Conservation (phyloP, 2,888 invertebrate genomes). For the Macaria notata region DNA sequence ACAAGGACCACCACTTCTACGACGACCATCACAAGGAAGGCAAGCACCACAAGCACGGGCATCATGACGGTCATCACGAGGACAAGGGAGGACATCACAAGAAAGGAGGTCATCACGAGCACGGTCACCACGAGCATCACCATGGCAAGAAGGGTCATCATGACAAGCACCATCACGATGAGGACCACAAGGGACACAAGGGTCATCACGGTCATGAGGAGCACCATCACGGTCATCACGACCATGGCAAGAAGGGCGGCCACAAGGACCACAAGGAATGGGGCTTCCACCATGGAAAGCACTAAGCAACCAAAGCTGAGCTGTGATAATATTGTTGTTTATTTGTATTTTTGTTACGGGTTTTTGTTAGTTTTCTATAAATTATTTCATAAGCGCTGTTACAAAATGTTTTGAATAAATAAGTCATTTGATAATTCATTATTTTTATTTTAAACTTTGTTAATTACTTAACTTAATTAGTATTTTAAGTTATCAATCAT, state of each 20-base stretch:
- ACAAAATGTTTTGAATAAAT: constrained; percentile 35
- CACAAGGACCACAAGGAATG: constrained; percentile 72
- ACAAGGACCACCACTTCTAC: constrained; percentile 77
- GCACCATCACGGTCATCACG: constrained; percentile 73
- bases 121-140: constrained; percentile 73
- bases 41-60: constrained; percentile 74
- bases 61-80: constrained; percentile 73
- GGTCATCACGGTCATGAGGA: constrained; percentile 77
- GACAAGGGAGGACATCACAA: constrained; percentile 71
- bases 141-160: constrained; percentile 74
- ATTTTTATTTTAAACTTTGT: no score
- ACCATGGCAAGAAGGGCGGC: constrained; percentile 77
- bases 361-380: constrained; percentile 53
- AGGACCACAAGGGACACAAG: constrained; percentile 74
- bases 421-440: constrained; percentile 22
- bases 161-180: constrained; percentile 72
- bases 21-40: constrained; percentile 74
- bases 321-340: constrained; percentile 62
- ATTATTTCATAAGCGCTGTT: constrained; percentile 42
- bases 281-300: constrained; percentile 76
- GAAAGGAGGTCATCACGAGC: constrained; percentile 72
- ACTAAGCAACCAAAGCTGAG: constrained; percentile 54
- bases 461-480: no score
- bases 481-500: no score
- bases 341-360: constrained; percentile 44